Evolutionary conservation across 2,888 invertebrate species (phyloP).

Genomic region (Drosophila mimetica): DNA sequence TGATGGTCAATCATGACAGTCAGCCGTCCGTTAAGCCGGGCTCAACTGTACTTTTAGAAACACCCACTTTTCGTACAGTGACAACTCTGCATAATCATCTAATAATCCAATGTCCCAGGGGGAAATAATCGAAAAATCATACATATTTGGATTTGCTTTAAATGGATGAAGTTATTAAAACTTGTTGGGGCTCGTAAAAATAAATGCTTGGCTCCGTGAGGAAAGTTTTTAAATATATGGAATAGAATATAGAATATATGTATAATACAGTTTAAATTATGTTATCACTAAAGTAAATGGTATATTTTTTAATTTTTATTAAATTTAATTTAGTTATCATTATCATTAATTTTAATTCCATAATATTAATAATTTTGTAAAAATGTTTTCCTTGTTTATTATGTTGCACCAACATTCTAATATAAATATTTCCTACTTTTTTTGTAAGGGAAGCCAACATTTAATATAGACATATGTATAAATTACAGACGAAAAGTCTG

Average conservation of each 20-base stretch:
- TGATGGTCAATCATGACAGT: conserved; percentile 65
- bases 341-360: too few species aligned
- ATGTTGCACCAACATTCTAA: too few species aligned
- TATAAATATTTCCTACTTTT: too few species aligned
- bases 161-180: conserved; percentile 71
- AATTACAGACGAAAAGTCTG: neutral
- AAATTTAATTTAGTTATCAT: too few species aligned
- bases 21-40: conserved; percentile 67
- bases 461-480: neutral
- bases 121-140: conserved; percentile 4
- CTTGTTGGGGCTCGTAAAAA: conserved; percentile 35
- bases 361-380: too few species aligned
- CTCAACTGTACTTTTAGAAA: conserved; percentile 60
- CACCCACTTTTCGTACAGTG: conserved; percentile 10
- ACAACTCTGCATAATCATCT: conserved; percentile 22
- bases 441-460: too few species aligned
- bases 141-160: conserved; percentile 11
- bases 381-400: too few species aligned
- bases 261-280: too few species aligned
- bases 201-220: neutral
- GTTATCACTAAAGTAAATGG: too few species aligned
- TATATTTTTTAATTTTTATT: too few species aligned
- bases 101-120: conserved; percentile 7
- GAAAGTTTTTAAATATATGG: neutral
- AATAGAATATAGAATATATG: too few species aligned